These are phyloP conservation scores for Drymonia ruficornis DNA, from an alignment of 2,888 invertebrate species.

Conservation along the genomic window DNA sequence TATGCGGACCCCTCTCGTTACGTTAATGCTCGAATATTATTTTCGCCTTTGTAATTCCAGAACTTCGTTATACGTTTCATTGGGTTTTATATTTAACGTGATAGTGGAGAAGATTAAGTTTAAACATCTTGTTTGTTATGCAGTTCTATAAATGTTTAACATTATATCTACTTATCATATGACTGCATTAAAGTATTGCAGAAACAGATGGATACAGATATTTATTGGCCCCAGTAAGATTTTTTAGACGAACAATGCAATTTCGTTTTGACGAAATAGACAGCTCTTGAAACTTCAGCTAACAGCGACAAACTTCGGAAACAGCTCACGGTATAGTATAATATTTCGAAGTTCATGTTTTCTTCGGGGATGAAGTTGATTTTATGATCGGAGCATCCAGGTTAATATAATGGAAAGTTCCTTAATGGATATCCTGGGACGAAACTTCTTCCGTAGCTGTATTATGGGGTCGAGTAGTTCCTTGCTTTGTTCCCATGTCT, in stretches of 20 bases:
- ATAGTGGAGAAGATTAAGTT: too few relatives aligned
- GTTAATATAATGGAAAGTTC: slow-evolving; percentile 28
- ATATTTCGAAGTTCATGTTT: too few relatives aligned
- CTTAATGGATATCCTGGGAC: slow-evolving; percentile 29
- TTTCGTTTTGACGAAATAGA: too few relatives aligned
- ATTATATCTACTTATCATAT: too few relatives aligned
- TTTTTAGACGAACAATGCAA: too few relatives aligned
- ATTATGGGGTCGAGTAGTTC: not conserved
- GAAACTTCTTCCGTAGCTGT: not conserved
- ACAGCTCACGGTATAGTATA: not conserved
- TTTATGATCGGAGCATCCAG: slow-evolving; percentile 44
- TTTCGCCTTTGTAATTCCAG: slow-evolving; percentile 20
- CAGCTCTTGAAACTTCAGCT: too few relatives aligned
- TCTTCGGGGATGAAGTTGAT: slow-evolving; percentile 35
- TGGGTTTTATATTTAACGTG: slow-evolving; percentile 3
- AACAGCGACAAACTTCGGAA: not conserved
- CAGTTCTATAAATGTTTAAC: too few relatives aligned
- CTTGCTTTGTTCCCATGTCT: not conserved
- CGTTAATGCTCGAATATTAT: slow-evolving; percentile 29
- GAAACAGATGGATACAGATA: too few relatives aligned
- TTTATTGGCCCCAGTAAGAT: too few relatives aligned
- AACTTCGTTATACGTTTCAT: slow-evolving; percentile 19
- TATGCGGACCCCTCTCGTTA: slow-evolving; percentile 28
- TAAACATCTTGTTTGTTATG: too few relatives aligned
- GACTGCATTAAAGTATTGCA: too few relatives aligned